phyloP scores from a whole-genome alignment of 2,888 invertebrate genomes.

The Elegia similella region DNA sequence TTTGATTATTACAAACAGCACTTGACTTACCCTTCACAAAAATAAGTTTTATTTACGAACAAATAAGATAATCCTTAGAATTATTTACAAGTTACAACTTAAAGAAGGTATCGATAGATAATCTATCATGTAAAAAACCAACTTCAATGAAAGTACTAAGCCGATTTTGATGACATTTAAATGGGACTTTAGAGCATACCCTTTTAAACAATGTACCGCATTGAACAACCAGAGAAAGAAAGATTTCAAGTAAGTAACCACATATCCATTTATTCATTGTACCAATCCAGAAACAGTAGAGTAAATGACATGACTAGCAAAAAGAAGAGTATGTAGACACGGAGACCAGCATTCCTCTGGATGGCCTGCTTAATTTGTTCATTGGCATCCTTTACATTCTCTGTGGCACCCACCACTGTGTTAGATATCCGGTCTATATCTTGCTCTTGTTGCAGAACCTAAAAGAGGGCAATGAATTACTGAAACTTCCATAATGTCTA shows the following conservation, averaged over 20 bases:
- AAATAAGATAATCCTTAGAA: too few relatives aligned
- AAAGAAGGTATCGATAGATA: too few relatives aligned
- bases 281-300: slow-evolving; percentile 98
- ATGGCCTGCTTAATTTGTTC: slow-evolving; percentile 98
- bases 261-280: slow-evolving; percentile 86
- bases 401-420: slow-evolving; percentile 94
- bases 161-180: too few relatives aligned
- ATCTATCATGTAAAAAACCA: too few relatives aligned
- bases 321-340: slow-evolving; percentile 97
- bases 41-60: too few relatives aligned
- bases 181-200: too few relatives aligned
- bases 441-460: slow-evolving; percentile 94
- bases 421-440: slow-evolving; percentile 95
- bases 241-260: neutral
- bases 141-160: too few relatives aligned
- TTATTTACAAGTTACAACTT: too few relatives aligned
- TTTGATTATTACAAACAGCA: too few relatives aligned
- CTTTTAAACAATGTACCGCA: too few relatives aligned
- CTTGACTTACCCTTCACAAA: too few relatives aligned
- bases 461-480: slow-evolving; percentile 28
- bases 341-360: slow-evolving; percentile 96
- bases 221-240: neutral
- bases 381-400: slow-evolving; percentile 97
- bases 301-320: slow-evolving; percentile 97
- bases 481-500: too few relatives aligned